A percentile compares a stretch with the other conserved stretches of the same genome.
These are phyloP conservation scores for Sebastes fasciatus DNA, from an alignment of 2,113 vertebrate genomes.

Conservation along the genomic window DNA sequence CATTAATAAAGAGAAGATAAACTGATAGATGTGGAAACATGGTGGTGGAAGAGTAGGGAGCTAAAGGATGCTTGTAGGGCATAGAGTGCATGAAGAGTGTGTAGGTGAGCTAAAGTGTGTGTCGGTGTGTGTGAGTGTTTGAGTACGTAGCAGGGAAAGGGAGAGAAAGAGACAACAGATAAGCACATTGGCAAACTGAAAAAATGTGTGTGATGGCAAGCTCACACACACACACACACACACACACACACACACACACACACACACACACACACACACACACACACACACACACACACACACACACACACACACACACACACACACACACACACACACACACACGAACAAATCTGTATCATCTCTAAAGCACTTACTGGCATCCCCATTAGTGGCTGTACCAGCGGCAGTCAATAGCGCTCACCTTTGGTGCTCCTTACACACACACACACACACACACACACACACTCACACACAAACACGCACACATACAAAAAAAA, in stretches of 20 bases:
- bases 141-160: background rate
- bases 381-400: slow-evolving; percentile 64
- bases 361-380: slow-evolving; percentile 63
- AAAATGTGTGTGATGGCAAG: slow-evolving; percentile 14
- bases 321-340: slow-evolving; percentile 17
- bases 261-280: slow-evolving; percentile 15
- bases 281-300: slow-evolving; percentile 1
- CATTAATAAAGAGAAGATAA: slow-evolving; percentile 6
- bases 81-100: slow-evolving; percentile 9
- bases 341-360: slow-evolving; percentile 30
- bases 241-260: background rate
- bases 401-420: slow-evolving; percentile 62
- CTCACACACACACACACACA: slow-evolving; percentile 1
- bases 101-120: slow-evolving; percentile 3
- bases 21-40: slow-evolving; percentile 19
- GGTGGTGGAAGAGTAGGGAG: background rate
- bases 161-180: slow-evolving; percentile 37
- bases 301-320: background rate
- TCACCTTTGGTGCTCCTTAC: slow-evolving; percentile 61
- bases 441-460: background rate
- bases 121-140: slow-evolving; percentile 19
- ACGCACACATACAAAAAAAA: background rate
- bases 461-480: background rate
- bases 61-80: slow-evolving; percentile 28
- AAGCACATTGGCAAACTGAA: slow-evolving; percentile 37